Evolutionary conservation across 2,888 invertebrate genomes (phyloP).

Genomic region (Drosophila antonietae): DNA sequence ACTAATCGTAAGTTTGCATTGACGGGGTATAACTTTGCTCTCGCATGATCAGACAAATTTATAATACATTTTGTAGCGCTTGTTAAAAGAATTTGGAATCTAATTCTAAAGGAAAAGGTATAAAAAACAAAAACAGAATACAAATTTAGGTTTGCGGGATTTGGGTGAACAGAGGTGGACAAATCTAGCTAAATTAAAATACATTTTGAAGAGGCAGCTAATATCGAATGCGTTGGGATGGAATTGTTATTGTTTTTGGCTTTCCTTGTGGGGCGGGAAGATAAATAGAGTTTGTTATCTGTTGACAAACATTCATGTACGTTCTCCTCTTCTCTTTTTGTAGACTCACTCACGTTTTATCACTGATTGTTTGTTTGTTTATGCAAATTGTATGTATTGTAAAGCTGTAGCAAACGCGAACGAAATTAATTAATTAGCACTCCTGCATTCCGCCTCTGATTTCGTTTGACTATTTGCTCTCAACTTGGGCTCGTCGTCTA

Average conservation of each 20-base stretch:
- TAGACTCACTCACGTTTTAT: constrained; percentile 71
- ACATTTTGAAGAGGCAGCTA: constrained; percentile 22
- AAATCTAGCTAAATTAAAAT: constrained; percentile 45
- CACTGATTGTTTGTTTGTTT: constrained; percentile 55
- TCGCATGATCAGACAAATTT: constrained; percentile 37
- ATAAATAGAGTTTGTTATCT: constrained; percentile 9
- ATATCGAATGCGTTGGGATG: constrained; percentile 45
- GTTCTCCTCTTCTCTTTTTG: constrained; percentile 30
- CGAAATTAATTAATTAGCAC: constrained; percentile 43
- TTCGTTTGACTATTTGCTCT: constrained; percentile 38
- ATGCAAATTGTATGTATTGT: constrained; percentile 52
- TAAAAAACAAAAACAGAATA: constrained; percentile 14
- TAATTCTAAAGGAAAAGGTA: constrained; percentile 12
- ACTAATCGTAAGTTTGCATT: constrained; percentile 66
- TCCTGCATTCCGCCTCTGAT: constrained; percentile 14
- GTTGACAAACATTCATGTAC: constrained; percentile 20
- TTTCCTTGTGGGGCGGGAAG: constrained; percentile 21
- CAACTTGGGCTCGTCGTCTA: constrained; percentile 59
- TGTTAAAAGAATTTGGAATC: constrained; percentile 9
- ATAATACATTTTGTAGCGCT: constrained; percentile 55
- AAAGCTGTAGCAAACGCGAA: constrained; percentile 60
- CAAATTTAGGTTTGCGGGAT: constrained; percentile 3
- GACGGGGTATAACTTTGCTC: constrained; percentile 19
- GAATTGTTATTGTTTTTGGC: constrained; percentile 21
- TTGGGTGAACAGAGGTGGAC: too few relatives aligned